These are phyloP conservation scores for Amphibalanus amphitrite DNA, from an alignment of 1,140 invertebrate genomes.

Conservation along the genomic window DNA sequence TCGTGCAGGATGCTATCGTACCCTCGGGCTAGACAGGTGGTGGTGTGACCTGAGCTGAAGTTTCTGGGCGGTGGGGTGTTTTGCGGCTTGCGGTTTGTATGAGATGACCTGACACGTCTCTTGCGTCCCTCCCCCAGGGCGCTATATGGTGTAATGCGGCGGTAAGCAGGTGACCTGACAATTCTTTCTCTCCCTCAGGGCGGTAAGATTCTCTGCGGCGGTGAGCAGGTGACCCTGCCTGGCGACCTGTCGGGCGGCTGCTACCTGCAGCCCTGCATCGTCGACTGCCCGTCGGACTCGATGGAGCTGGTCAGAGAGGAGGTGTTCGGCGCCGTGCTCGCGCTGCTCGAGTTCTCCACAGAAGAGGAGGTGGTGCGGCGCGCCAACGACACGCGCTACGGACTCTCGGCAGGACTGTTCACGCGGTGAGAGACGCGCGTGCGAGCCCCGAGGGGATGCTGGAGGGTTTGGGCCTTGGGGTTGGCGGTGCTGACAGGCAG, in stretches of 20 bases:
- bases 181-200: conserved; percentile 27
- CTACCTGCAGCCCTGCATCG: conserved; percentile 41
- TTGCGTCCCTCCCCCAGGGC: conserved; percentile 25
- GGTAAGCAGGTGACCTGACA: conserved; percentile 26
- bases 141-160: conserved; percentile 33
- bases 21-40: no score
- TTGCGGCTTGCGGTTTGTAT: no score
- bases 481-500: no score
- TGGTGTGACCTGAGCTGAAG: no score
- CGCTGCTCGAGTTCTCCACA: conserved; percentile 31
- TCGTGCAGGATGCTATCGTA: no score
- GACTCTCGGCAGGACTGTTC: conserved; percentile 31
- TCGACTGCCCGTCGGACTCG: conserved; percentile 34
- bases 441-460: no score
- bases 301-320: conserved; percentile 37
- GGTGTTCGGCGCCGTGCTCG: conserved; percentile 36
- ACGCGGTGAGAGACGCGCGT: conserved; percentile 24
- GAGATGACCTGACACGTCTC: conserved; percentile 6
- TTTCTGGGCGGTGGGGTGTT: no score
- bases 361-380: conserved; percentile 35
- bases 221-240: conserved; percentile 27
- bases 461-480: no score
- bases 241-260: conserved; percentile 28
- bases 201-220: conserved; percentile 33
- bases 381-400: conserved; percentile 35